A percentile compares a stretch with the other conserved stretches of the same genome.
These are phyloP conservation scores for Psophia crepitans DNA, from an alignment of 2,113 vertebrate species.

Conservation along the genomic window DNA sequence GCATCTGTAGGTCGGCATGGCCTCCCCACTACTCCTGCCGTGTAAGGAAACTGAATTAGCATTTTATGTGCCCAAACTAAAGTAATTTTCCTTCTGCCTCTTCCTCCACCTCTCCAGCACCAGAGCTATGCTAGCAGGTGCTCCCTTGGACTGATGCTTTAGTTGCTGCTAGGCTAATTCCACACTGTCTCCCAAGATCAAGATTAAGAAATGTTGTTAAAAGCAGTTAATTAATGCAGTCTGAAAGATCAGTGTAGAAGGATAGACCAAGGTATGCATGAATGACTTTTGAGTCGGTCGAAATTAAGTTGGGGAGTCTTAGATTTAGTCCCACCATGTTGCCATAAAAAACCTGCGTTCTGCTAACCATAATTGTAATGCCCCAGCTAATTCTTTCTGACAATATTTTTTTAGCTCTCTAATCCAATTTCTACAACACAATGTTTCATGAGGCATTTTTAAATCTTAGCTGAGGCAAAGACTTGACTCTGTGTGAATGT, in stretches of 20 bases:
- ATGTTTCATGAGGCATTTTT: neutral
- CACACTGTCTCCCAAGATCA: neutral
- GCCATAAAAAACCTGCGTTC: neutral
- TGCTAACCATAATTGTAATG: neutral
- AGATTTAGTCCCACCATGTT: neutral
- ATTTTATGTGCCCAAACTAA: neutral
- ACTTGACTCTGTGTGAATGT: neutral
- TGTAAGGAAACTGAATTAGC: neutral
- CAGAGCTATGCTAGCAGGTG: neutral
- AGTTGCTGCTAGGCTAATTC: neutral
- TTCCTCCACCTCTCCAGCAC: neutral
- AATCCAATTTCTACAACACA: neutral
- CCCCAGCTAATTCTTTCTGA: constrained; percentile 23
- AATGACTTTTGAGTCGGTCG: neutral
- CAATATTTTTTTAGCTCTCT: neutral
- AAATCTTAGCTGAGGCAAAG: neutral
- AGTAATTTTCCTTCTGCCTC: neutral
- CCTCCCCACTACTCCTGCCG: neutral
- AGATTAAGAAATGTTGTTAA: neutral
- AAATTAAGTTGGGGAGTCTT: neutral
- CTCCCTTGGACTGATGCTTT: neutral
- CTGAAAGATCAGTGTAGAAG: neutral
- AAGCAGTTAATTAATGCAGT: neutral
- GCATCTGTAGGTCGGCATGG: neutral
- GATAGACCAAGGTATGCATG: neutral